phyloP scores from a whole-genome alignment of 2,113 vertebrate species.

The Vombatus ursinus region DNA sequence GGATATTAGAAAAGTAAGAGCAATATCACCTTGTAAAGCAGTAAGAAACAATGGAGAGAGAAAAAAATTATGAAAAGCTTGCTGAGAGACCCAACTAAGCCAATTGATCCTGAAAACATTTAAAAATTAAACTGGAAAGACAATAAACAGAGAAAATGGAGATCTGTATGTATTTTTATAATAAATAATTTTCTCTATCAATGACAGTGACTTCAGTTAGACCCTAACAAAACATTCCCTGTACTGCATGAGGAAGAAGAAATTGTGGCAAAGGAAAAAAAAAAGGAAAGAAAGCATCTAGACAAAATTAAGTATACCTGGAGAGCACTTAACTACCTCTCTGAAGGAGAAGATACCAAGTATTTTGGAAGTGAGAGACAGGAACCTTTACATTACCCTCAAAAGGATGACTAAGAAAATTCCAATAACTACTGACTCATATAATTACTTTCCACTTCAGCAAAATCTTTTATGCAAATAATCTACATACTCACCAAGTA shows the following conservation, averaged over 20 bases:
- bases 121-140: neutral
- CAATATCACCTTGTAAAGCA: neutral
- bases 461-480: neutral
- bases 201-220: neutral
- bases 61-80: neutral
- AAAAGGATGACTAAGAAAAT: neutral
- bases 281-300: neutral
- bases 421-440: neutral
- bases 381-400: neutral
- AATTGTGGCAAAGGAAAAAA: neutral
- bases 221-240: neutral
- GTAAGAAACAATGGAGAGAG: neutral
- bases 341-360: neutral
- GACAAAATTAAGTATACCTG: neutral
- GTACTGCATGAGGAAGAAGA: neutral
- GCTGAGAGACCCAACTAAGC: neutral
- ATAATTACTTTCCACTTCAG: neutral
- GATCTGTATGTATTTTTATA: neutral
- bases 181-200: neutral
- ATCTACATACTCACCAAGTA: neutral
- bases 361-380: too few relatives aligned
- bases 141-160: neutral
- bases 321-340: neutral
- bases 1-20: neutral
- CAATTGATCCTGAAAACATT: neutral